Base-by-base conservation (phyloP, 2,888 invertebrate species). In the Eurytoma californica region DNA sequence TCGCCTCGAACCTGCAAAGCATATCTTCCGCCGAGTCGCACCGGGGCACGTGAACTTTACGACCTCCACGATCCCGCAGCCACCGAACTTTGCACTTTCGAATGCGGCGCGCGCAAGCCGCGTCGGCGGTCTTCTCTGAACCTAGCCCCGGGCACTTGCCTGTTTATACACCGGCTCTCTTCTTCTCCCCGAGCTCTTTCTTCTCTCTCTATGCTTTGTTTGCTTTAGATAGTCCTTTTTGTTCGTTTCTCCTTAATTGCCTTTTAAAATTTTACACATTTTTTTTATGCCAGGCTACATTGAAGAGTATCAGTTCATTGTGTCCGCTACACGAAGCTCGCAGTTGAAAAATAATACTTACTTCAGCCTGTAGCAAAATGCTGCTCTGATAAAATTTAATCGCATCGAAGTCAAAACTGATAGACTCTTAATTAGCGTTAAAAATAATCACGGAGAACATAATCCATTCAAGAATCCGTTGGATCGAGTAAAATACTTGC, bases 31-130 rank as follows among this genome's bases (percentile, higher is more conserved):
- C 47, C 9, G 13, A 13, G 13, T 49, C 24, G 70, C 30, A 13
- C 30, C 51, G 51, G 57, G 20, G 47, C 14, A 28, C 24, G 18
- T 18, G 70, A 79, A 79, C 66, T 79, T 79, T 75, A 75, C 75
- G 69, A 75, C n/a, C 70, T 61, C 67, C 24, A 24, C 55, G 55
- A 57, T 63, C 69, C 69, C 24, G 24, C 63, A 70, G 74, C 70
- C 74, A 65, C 66, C 75, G 66, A 79, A 75, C 75, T 75, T 75
- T 72, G 74, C 70, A 75, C 75, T 79, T 72, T 73, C 73, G 63
- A 69, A 73, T 58, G 60, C 74, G 28, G 47, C 57, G 20, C 28
- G 61, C 9, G 39, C 18, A 39, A 12, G n/a, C 51, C 9, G 24
- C 28, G 69, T 3, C 51, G 55, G 47, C 24, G 70, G 65, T 30